These are phyloP conservation scores for Pangasius mekongensis DNA, from an alignment of 2,797 vertebrate genomes.

Conservation along the genomic window DNA sequence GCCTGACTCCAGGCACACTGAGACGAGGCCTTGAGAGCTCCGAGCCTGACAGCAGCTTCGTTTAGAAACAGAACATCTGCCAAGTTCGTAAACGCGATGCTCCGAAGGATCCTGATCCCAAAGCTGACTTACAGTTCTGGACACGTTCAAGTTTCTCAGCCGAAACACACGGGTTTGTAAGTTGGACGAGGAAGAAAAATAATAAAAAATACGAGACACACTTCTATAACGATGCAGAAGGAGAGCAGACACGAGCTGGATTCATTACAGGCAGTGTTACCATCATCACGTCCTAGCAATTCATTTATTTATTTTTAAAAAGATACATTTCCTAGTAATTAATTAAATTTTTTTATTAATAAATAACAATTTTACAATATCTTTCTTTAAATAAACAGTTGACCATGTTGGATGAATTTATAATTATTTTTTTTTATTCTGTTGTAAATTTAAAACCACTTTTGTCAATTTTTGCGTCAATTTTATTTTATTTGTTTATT, in stretches of 20 bases:
- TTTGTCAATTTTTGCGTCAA: no score
- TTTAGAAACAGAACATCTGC: constrained; percentile 14
- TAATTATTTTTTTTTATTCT: not conserved
- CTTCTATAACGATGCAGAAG: not conserved
- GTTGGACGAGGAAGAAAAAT: not conserved
- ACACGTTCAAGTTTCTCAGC: not conserved
- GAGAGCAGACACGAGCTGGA: not conserved
- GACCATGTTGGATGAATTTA: not conserved
- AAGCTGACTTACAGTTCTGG: not conserved
- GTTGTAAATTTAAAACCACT: no score
- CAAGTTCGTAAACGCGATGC: not conserved
- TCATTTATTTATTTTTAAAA: not conserved
- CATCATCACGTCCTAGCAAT: not conserved
- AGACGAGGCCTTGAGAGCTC: not conserved
- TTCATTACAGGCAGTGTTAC: not conserved
- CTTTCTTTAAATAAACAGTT: not conserved
- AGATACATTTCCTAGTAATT: no score
- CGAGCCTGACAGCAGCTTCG: not conserved
- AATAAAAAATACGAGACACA: not conserved
- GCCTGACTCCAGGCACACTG: not conserved
- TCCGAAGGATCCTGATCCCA: not conserved
- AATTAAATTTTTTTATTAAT: not conserved
- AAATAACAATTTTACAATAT: not conserved
- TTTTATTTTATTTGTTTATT: not conserved
- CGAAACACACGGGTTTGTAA: no score